phyloP scores from a whole-genome alignment of 1,140 invertebrate species.

The Epicauta chinensis region DNA sequence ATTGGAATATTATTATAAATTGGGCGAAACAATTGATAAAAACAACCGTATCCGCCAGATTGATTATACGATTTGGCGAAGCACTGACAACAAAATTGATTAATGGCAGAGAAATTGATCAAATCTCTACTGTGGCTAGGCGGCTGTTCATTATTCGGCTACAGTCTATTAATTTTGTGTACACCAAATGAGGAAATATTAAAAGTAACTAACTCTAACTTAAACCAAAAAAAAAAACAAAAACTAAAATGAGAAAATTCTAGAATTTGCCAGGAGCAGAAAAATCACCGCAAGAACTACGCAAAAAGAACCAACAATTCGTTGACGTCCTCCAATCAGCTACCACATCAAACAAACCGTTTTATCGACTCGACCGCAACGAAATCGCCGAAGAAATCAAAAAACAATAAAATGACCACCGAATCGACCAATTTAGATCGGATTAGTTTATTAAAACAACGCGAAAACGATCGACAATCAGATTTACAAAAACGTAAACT shows the following conservation, averaged over 20 bases:
- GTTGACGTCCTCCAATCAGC: constrained; percentile 33
- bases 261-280: constrained; percentile 29
- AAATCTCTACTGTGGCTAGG: constrained; percentile 52
- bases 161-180: constrained; percentile 47
- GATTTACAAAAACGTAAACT: constrained; percentile 49
- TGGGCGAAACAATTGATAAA: constrained; percentile 48
- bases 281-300: constrained; percentile 11
- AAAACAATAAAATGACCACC: constrained; percentile 32
- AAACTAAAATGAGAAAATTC: constrained; percentile 16
- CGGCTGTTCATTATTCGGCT: constrained; percentile 49
- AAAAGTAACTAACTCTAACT: constrained; percentile 11
- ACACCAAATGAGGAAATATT: constrained; percentile 39
- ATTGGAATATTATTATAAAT: constrained; percentile 53
- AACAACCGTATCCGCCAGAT: constrained; percentile 46
- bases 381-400: constrained; percentile 28
- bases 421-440: constrained; percentile 36
- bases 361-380: constrained; percentile 33
- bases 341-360: constrained; percentile 26
- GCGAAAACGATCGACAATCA: constrained; percentile 48
- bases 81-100: constrained; percentile 40
- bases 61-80: constrained; percentile 48
- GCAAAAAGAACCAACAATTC: constrained; percentile 30
- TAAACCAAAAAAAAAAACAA: too few relatives aligned
- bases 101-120: constrained; percentile 43
- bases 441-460: constrained; percentile 43